A percentile compares a stretch with the other conserved stretches of the same genome.
phyloP scores from a whole-genome alignment of 1,140 invertebrate genomes.

The Drosophila guanche region DNA sequence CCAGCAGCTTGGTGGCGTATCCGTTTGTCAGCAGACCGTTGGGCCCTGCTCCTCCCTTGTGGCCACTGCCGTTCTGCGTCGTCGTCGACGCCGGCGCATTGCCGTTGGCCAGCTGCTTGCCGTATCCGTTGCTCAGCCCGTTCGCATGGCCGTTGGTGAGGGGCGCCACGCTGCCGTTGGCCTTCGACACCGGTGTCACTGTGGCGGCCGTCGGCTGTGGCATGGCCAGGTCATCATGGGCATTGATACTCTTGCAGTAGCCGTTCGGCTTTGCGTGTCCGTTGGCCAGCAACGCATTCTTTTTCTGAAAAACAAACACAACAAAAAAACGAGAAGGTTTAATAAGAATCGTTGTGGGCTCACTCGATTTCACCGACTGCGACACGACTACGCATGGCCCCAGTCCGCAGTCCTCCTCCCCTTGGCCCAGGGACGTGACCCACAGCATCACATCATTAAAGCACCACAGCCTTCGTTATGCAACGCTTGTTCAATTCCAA shows the following conservation, averaged over 20 bases:
- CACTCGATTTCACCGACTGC: neutral
- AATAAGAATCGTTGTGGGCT: neutral
- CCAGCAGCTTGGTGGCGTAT: slow-evolving; percentile 62
- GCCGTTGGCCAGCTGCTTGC: slow-evolving; percentile 54
- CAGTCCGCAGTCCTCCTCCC: neutral
- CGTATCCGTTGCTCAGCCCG: slow-evolving; percentile 62
- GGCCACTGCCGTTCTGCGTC: slow-evolving; percentile 35
- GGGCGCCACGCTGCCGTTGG: slow-evolving; percentile 47
- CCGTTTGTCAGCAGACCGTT: slow-evolving; percentile 33
- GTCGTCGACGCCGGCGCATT: slow-evolving; percentile 23
- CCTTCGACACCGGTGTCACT: slow-evolving; percentile 40
- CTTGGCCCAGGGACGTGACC: neutral
- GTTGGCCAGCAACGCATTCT: slow-evolving; percentile 57
- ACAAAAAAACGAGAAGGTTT: neutral
- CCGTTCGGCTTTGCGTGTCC: slow-evolving; percentile 71
- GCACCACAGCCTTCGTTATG: slow-evolving; percentile 40
- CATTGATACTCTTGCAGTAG: slow-evolving; percentile 76
- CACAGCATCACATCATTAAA: too few relatives aligned
- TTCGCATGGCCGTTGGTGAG: slow-evolving; percentile 63
- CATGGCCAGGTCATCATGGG: slow-evolving; percentile 70
- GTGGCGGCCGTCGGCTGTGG: slow-evolving; percentile 42
- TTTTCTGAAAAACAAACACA: slow-evolving; percentile 52
- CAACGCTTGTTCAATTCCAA: slow-evolving; percentile 19
- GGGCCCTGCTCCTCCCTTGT: slow-evolving; percentile 39
- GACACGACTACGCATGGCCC: neutral